Conservation (phyloP, 2,888 invertebrate genomes). For the Pachliopta kotzebuea region DNA sequence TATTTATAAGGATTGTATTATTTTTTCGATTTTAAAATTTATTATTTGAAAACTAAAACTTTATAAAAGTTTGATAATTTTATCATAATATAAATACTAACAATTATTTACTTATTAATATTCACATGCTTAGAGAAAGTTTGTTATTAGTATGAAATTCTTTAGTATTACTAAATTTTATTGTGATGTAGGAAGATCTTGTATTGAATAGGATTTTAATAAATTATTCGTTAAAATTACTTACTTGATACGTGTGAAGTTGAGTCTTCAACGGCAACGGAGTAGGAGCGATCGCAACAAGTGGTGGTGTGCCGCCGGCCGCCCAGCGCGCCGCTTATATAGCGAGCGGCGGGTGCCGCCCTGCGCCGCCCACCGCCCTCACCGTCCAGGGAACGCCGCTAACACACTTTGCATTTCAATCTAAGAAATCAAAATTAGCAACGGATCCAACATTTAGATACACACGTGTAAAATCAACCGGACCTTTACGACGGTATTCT, state of each 20-base stretch:
- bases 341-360: slow-evolving; percentile 51
- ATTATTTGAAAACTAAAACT: no score
- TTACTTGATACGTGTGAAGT: slow-evolving; percentile 60
- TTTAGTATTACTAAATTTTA: not conserved
- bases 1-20: no score
- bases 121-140: no score
- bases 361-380: slow-evolving; percentile 66
- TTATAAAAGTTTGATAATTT: no score
- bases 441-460: slow-evolving; percentile 25
- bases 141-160: no score
- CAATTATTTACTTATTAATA: no score
- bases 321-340: slow-evolving; percentile 66
- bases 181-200: no score
- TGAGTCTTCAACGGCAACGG: slow-evolving; percentile 44
- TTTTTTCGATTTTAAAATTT: no score
- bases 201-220: no score
- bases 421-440: slow-evolving; percentile 58
- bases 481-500: no score
- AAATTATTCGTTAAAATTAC: slow-evolving; percentile 36
- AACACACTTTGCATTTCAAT: slow-evolving; percentile 72
- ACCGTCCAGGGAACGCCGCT: slow-evolving; percentile 55
- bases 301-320: slow-evolving; percentile 72
- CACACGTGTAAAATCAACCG: no score
- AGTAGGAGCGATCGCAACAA: slow-evolving; percentile 63
- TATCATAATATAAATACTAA: no score